Evolutionary conservation across 1,140 invertebrate species (phyloP).

Genomic region (Matsumurasca onukii): DNA sequence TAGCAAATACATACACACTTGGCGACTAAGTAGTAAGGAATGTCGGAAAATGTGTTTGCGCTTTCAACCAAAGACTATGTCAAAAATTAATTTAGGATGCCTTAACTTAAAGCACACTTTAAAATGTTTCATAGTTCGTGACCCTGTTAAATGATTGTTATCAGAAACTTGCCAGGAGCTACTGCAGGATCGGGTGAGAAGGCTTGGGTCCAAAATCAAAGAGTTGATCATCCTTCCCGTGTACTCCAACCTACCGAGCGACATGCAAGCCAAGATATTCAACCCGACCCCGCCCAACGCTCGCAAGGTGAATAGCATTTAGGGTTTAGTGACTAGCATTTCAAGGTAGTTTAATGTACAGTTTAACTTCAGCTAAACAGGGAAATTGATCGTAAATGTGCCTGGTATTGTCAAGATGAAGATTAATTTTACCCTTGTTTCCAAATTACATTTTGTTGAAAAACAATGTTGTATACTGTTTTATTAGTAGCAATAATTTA

Average conservation of each 20-base stretch:
- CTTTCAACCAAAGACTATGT: too few species aligned
- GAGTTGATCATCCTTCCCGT: conserved; percentile 95
- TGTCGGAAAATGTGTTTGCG: too few species aligned
- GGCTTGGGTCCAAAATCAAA: conserved; percentile 89
- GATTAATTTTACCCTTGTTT: neutral
- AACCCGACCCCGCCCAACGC: conserved; percentile 93
- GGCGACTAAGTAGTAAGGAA: too few species aligned
- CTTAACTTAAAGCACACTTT: too few species aligned
- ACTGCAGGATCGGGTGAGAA: conserved; percentile 83
- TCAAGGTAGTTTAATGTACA: neutral
- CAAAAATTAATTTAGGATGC: too few species aligned
- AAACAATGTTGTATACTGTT: too few species aligned
- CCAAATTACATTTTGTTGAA: neutral
- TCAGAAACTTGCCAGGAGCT: conserved; percentile 95
- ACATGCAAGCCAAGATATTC: conserved; percentile 99
- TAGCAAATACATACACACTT: too few species aligned
- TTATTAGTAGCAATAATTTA: too few species aligned
- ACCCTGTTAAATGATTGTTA: too few species aligned
- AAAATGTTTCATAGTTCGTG: too few species aligned
- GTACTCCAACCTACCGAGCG: conserved; percentile 97
- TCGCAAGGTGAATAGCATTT: conserved; percentile 66
- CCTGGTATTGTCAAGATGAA: too few species aligned
- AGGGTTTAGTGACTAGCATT: neutral
- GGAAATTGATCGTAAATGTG: neutral
- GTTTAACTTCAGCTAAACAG: neutral